These are phyloP conservation scores for Urocyon cinereoargenteus DNA, from an alignment of 2,797 vertebrate genomes.

Conservation along the genomic window DNA sequence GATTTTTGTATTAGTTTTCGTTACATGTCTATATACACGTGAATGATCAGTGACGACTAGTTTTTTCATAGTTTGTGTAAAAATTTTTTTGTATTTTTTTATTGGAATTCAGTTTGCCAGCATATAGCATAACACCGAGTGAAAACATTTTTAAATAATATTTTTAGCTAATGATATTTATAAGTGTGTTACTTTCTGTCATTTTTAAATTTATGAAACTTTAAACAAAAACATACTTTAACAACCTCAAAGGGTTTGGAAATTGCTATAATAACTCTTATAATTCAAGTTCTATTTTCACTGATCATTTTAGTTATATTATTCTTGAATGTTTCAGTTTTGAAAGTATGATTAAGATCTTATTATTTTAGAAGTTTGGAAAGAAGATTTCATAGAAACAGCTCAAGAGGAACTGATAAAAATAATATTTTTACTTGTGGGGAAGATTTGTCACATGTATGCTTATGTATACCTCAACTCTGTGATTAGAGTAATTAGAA, in stretches of 20 bases:
- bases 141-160: background rate
- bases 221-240: slow-evolving; percentile 40
- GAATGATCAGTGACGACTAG: slow-evolving; percentile 7
- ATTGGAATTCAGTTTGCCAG: no score
- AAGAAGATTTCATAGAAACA: slow-evolving; percentile 44
- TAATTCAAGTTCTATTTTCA: slow-evolving; percentile 56
- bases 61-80: background rate
- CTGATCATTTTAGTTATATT: slow-evolving; percentile 30
- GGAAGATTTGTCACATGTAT: slow-evolving; percentile 4
- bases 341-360: slow-evolving; percentile 18
- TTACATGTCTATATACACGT: background rate
- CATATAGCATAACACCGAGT: no score
- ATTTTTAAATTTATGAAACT: background rate
- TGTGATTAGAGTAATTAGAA: slow-evolving; percentile 48
- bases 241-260: slow-evolving; percentile 5
- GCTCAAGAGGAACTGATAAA: slow-evolving; percentile 42
- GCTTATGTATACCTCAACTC: slow-evolving; percentile 55
- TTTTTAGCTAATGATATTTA: slow-evolving; percentile 9
- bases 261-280: slow-evolving; percentile 20
- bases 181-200: slow-evolving; percentile 12
- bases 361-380: slow-evolving; percentile 34
- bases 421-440: slow-evolving; percentile 32
- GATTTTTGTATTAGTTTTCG: slow-evolving; percentile 33
- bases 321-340: slow-evolving; percentile 54
- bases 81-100: no score